Evolutionary conservation across 2,888 invertebrate species (phyloP).

Genomic region (Epicampocera succincta): DNA sequence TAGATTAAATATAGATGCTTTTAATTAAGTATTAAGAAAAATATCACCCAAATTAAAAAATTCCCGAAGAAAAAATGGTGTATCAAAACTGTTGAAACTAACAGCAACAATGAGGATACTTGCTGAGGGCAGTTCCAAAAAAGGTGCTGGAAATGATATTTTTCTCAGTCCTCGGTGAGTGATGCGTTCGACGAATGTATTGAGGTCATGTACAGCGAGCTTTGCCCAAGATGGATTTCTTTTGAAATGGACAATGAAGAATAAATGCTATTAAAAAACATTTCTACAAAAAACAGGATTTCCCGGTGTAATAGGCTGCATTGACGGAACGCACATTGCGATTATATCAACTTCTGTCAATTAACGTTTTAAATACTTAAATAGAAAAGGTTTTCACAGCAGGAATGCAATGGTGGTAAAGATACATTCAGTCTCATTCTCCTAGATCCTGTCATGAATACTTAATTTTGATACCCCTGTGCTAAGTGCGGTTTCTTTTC

Average conservation of each 20-base stretch:
- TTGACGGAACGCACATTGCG: slow-evolving; percentile 5
- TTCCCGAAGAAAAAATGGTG: too few species aligned
- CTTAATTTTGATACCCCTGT: too few species aligned
- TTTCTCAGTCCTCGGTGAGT: slow-evolving; percentile 2
- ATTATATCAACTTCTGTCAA: not conserved
- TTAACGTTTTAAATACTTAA: too few species aligned
- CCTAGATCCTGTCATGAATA: not conserved
- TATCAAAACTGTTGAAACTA: slow-evolving; percentile 2
- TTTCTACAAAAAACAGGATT: too few species aligned
- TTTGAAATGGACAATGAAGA: too few species aligned
- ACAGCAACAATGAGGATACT: slow-evolving; percentile 24
- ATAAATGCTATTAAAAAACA: too few species aligned
- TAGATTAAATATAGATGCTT: slow-evolving; percentile 15
- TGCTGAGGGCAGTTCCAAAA: slow-evolving; percentile 24
- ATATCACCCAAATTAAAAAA: slow-evolving; percentile 1
- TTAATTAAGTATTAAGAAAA: slow-evolving; percentile 8
- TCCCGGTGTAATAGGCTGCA: too few species aligned
- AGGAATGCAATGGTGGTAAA: slow-evolving; percentile 6
- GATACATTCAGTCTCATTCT: not conserved
- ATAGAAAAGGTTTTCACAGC: too few species aligned
- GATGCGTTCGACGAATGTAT: slow-evolving; percentile 1
- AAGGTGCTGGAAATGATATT: slow-evolving; percentile 7
- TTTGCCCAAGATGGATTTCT: not conserved
- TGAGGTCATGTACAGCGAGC: slow-evolving; percentile 16
- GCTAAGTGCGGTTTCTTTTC: not conserved